These are phyloP conservation scores for Coptotermes formosanus DNA, from an alignment of 1,140 invertebrate species.

Conservation along the genomic window DNA sequence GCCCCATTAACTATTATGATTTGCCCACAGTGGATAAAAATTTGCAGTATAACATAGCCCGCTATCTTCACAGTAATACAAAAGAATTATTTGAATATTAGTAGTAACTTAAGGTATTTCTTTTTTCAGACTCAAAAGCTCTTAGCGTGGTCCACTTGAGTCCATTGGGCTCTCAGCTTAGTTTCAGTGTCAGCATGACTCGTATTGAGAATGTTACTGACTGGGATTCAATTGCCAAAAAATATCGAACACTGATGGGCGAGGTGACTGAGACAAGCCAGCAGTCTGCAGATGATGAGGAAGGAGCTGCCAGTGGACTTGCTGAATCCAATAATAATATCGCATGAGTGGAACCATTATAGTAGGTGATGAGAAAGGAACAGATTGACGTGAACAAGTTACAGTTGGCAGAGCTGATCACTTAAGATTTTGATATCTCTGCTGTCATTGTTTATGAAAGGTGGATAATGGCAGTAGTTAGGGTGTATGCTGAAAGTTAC, in stretches of 20 bases:
- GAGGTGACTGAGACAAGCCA: conserved; percentile 50
- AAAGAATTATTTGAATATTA: neutral
- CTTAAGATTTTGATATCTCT: too few species aligned
- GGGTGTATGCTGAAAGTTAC: too few species aligned
- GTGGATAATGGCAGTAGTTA: too few species aligned
- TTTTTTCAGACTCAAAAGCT: conserved; percentile 64
- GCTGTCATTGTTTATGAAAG: too few species aligned
- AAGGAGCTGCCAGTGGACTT: neutral
- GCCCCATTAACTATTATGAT: too few species aligned
- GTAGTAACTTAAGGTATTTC: neutral
- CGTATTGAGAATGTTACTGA: conserved; percentile 88
- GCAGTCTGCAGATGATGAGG: conserved; percentile 15
- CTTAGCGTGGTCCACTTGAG: conserved; percentile 74
- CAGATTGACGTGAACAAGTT: too few species aligned
- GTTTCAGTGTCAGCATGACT: conserved; percentile 62
- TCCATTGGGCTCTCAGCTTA: conserved; percentile 77
- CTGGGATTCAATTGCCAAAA: conserved; percentile 85
- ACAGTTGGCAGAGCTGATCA: too few species aligned
- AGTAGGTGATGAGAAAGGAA: too few species aligned
- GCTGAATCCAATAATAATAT: conserved; percentile 23
- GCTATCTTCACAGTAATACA: too few species aligned
- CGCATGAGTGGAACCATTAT: neutral
- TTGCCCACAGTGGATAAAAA: too few species aligned
- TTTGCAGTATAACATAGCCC: too few species aligned
- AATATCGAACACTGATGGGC: conserved; percentile 79